These are phyloP conservation scores for Pseudomugil gertrudae DNA, from an alignment of 2,797 vertebrate genomes.

Conservation along the genomic window DNA sequence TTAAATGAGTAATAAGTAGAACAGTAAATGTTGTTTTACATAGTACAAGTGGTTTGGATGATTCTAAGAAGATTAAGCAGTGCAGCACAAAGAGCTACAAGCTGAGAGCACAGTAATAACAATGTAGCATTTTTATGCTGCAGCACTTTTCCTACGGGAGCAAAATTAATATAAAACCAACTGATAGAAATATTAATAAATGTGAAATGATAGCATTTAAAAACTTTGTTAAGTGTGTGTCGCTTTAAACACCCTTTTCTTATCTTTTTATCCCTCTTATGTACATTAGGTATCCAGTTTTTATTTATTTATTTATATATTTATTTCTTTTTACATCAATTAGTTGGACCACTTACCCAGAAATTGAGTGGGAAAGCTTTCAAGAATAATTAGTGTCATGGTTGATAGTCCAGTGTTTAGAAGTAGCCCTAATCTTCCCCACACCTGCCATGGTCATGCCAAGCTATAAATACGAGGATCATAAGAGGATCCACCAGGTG, in stretches of 20 bases:
- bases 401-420: slow-evolving; percentile 26
- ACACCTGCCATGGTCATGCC: slow-evolving; percentile 65
- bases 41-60: slow-evolving; percentile 21
- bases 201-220: background rate
- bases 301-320: no score
- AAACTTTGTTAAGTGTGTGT: background rate
- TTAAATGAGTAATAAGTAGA: background rate
- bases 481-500: slow-evolving; percentile 62
- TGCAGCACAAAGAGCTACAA: slow-evolving; percentile 9
- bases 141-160: background rate
- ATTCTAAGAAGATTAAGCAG: slow-evolving; percentile 61
- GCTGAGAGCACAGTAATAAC: slow-evolving; percentile 5
- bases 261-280: background rate
- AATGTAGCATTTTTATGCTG: background rate
- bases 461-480: slow-evolving; percentile 69
- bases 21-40: slow-evolving; percentile 8
- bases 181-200: background rate
- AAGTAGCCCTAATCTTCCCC: slow-evolving; percentile 67
- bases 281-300: background rate
- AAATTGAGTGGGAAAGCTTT: slow-evolving; percentile 23
- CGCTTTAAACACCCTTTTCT: no score
- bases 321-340: no score
- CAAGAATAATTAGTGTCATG: slow-evolving; percentile 24
- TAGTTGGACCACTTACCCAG: slow-evolving; percentile 16
- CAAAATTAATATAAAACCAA: background rate